phyloP scores from a whole-genome alignment of 2,888 invertebrate species.

The Trilocha varians region DNA sequence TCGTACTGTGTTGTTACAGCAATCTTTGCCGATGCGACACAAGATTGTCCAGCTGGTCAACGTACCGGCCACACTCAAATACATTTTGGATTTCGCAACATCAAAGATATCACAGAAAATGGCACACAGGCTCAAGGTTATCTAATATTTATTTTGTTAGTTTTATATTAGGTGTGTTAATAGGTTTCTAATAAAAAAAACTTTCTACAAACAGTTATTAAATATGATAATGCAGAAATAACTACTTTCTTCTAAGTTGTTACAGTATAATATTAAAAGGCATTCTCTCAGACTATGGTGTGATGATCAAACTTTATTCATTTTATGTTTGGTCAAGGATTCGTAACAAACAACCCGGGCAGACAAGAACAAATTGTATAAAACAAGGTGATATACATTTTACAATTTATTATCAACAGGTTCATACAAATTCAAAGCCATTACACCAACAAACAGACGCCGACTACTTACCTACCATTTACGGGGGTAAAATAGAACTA shows the following conservation, averaged over 20 bases:
- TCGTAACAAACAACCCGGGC: too few relatives aligned
- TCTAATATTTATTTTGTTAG: slow-evolving; percentile 11
- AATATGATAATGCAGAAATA: too few relatives aligned
- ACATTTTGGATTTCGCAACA: slow-evolving; percentile 81
- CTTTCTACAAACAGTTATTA: too few relatives aligned
- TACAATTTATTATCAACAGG: too few relatives aligned
- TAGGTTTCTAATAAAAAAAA: neutral
- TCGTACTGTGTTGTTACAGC: slow-evolving; percentile 64
- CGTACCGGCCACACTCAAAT: slow-evolving; percentile 80
- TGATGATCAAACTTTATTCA: too few relatives aligned
- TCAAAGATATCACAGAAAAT: slow-evolving; percentile 81
- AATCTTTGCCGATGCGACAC: slow-evolving; percentile 85
- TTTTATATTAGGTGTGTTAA: slow-evolving; percentile 4
- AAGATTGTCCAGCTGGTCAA: slow-evolving; percentile 83
- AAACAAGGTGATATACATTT: too few relatives aligned
- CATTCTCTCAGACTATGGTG: too few relatives aligned
- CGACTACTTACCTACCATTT: slow-evolving; percentile 78
- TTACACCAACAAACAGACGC: slow-evolving; percentile 74
- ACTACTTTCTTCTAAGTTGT: too few relatives aligned
- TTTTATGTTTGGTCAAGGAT: too few relatives aligned
- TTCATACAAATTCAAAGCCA: slow-evolving; percentile 73
- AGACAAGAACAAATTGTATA: too few relatives aligned
- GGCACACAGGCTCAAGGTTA: slow-evolving; percentile 76
- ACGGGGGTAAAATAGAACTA: slow-evolving; percentile 80
- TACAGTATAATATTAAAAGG: too few relatives aligned